Evolutionary conservation across 2,113 vertebrate species (phyloP), one percentile per base, ranked within the genome.

Genomic region (Mixornis gularis): DNA sequence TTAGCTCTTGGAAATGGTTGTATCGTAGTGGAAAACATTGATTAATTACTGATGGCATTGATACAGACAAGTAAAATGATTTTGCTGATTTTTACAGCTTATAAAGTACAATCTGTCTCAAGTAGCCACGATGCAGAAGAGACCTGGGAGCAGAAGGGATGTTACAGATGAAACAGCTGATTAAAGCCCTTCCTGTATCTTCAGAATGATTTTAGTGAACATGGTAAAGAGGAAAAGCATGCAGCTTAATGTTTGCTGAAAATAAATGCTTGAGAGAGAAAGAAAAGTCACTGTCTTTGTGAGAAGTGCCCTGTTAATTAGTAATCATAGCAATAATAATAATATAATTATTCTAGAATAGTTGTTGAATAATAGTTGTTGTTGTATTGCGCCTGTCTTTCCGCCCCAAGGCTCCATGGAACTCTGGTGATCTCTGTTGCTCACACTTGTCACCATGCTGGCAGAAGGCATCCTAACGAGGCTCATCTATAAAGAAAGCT

Each of bases 381-480:
- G 30, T n/a, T 52, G 13, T 46, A 6, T 14, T 55, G 22, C 92
- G 70, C 68, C 68, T 92, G 63, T 81, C 14, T 82, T 48, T 78
- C 64, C 4, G 30, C 90, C 10, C 1, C 66, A 95, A 97, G 82
- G 43, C 88, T 46, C 58, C 69, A 40, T 74, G 92, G 60, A 27
- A 38, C 19, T 55, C 43, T 90, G 85, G 21, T 89, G 71, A 86
- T 87, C 60, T 17, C 64, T 74, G 32, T 16, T 91, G 32, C 72
- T 83, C 85, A 26, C 73, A 10, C 34, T 80, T 56, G 51, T 60
- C 69, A 22, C 88, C 93, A 98, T 98, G 97, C 86, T 98, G 94
- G 96, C 97, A 74, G 97, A 98, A 97, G 96, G 96, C 68, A 94
- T 97, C 83, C 48, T 98, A 53, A 79, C 48, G 16, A 65, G 89